A percentile compares a stretch with the other conserved stretches of the same genome.
These are phyloP conservation scores for Chesias legatella DNA, from an alignment of 2,888 invertebrate species.

Conservation along the genomic window DNA sequence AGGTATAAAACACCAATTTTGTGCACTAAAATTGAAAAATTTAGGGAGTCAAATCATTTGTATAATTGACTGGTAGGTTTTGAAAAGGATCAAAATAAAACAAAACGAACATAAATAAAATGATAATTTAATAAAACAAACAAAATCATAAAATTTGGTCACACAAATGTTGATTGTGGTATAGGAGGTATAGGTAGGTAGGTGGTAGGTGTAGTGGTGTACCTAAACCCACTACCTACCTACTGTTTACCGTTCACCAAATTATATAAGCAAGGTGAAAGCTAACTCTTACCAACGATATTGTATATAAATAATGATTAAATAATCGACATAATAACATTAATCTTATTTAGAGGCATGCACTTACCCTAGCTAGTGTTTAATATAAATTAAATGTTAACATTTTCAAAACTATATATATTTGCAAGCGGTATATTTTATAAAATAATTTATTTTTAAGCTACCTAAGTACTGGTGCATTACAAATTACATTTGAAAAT, in stretches of 20 bases:
- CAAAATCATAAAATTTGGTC: constrained; percentile 26
- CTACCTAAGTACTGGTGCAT: neutral
- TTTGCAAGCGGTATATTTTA: constrained; percentile 17
- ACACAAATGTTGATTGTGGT: too few species aligned
- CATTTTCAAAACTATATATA: too few species aligned
- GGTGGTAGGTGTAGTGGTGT: too few species aligned
- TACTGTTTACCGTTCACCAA: too few species aligned
- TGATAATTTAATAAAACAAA: constrained; percentile 39
- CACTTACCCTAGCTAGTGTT: constrained; percentile 26
- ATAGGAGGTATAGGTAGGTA: too few species aligned
- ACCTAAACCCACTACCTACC: too few species aligned
- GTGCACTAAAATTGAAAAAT: constrained; percentile 73
- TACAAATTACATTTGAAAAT: too few species aligned
- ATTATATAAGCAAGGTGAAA: too few species aligned
- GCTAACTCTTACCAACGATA: too few species aligned
- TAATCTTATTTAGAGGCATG: constrained; percentile 37
- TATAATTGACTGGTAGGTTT: constrained; percentile 76
- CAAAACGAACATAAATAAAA: constrained; percentile 42
- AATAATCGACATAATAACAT: neutral
- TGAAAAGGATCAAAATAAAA: constrained; percentile 41
- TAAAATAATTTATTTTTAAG: neutral
- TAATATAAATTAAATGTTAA: too few species aligned
- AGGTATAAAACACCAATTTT: constrained; percentile 41
- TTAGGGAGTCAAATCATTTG: constrained; percentile 73
- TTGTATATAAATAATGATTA: constrained; percentile 13